Evolutionary conservation across 1,140 invertebrate species (phyloP), one percentile per base, ranked within the genome.

Genomic region (Drosophila hydei): DNA sequence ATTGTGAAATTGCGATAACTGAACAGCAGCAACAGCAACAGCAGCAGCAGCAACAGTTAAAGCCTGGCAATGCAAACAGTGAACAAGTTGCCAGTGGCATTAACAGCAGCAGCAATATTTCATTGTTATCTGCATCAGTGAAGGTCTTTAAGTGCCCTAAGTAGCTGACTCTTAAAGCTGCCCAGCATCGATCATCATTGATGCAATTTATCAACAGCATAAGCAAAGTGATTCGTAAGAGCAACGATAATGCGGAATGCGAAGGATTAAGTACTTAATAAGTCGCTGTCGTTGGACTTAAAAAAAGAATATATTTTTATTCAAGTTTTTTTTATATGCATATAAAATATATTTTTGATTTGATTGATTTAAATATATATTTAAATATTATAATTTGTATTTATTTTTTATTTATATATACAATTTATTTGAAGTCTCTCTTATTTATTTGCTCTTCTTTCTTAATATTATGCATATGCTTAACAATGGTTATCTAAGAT

Each of bases 131-230:
- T 55, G 51, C 63, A 64, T 36, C 38, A 14, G 36, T 19, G 54
- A 64, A 51, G 56, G 48, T 81, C 25, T 52, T 43, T 62, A 61
- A 64, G 50, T 70, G 63, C 72, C 38, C 55, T 54, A 75, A 73
- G 68, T 72, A 71, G 67, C 51, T 72, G 59, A 36, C 54, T 59
- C 30, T 27, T 30, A 33, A 27, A n/a, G 48, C 33, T 48, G 33
- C 27, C 23, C 36, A 43, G 65, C 79, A 87, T 87, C 77, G 59
- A 87, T 87, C 81, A 87, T 87, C 78, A 64, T 80, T 75, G 33
- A 54, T 27, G 21, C 25, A 25, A 30, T 16, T 45, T 81, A 73
- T 80, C 73, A 64, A 36, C 56, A 11, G 48, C 27, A 36, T 54
- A 21, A 19, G 60, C 60, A 54, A 27, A 50, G 7, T 27, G 23